Percentiles rank a stretch among this genome's conserved stretches.
Conservation (phyloP, 2,888 invertebrate species). For the Teinopalpus imperialis region DNA sequence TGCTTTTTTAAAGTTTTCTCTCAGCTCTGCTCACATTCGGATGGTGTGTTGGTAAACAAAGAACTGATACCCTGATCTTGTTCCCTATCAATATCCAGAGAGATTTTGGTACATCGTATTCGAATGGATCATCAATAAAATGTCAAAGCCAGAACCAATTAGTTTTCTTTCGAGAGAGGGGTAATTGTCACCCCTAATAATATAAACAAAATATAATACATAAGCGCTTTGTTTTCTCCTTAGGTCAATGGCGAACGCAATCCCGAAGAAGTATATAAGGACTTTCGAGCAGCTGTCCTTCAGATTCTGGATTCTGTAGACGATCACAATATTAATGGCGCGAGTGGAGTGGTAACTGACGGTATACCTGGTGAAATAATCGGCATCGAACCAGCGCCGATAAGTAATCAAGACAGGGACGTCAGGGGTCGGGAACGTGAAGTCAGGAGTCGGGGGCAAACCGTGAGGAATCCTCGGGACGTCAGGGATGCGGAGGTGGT, state of each 20-base stretch:
- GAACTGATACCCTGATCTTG: too few species aligned
- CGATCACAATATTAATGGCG: conserved; percentile 84
- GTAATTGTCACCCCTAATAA: too few species aligned
- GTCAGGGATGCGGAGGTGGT: conserved; percentile 13
- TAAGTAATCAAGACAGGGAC: not conserved
- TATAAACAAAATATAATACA: too few species aligned
- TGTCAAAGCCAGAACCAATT: too few species aligned
- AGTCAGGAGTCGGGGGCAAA: not conserved
- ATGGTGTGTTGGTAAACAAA: too few species aligned
- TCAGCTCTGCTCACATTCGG: too few species aligned
- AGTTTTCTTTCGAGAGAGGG: too few species aligned
- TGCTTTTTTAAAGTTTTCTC: too few species aligned
- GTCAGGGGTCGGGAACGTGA: not conserved
- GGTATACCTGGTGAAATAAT: conserved; percentile 84
- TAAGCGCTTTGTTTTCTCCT: conserved; percentile 4
- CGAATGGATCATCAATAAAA: too few species aligned
- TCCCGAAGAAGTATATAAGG: conserved; percentile 92
- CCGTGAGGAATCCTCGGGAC: not conserved
- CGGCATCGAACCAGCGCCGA: conserved; percentile 81
- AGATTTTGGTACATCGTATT: too few species aligned
- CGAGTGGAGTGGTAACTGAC: conserved; percentile 78
- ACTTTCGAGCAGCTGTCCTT: conserved; percentile 90
- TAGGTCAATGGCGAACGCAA: conserved; percentile 94
- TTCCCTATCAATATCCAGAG: too few species aligned
- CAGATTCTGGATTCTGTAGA: conserved; percentile 88